Evolutionary conservation across 2,888 invertebrate species (phyloP).

Genomic region (Ormyrus nitidulus): DNA sequence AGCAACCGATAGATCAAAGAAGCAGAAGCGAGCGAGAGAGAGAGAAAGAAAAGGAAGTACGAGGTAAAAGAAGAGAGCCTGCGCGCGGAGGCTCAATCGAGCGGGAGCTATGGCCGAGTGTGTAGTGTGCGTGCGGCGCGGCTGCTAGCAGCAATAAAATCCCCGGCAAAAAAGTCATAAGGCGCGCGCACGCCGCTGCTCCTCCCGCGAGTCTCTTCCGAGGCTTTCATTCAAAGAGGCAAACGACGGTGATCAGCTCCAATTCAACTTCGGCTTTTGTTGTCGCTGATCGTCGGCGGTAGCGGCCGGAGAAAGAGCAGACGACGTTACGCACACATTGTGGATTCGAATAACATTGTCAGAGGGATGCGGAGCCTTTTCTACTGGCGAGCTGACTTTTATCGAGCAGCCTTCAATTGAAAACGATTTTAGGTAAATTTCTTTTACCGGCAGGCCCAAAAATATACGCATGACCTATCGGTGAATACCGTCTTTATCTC

Average conservation of each 20-base stretch:
- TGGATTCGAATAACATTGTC: background rate
- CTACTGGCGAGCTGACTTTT: constrained; percentile 3
- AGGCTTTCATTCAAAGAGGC: background rate
- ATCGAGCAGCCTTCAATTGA: background rate
- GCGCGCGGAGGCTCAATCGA: no score
- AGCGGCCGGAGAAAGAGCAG: constrained; percentile 16
- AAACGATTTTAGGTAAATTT: constrained; percentile 9
- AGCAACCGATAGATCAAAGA: background rate
- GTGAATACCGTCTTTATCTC: no score
- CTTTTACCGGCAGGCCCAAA: no score
- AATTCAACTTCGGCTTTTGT: constrained; percentile 16
- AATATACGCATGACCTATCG: no score
- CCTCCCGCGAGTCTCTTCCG: background rate
- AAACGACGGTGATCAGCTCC: background rate
- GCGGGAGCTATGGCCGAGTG: no score
- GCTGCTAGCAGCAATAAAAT: no score
- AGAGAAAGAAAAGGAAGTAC: no score
- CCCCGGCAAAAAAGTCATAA: constrained; percentile 9
- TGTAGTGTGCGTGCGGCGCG: no score
- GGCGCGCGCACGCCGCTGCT: background rate
- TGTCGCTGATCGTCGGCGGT: background rate
- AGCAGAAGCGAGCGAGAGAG: no score
- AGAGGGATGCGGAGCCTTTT: constrained; percentile 21
- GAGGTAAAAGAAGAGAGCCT: no score
- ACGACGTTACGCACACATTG: constrained; percentile 15